Evolutionary conservation across 2,888 invertebrate species (phyloP).

Genomic region (Taphrorychus bicolor): DNA sequence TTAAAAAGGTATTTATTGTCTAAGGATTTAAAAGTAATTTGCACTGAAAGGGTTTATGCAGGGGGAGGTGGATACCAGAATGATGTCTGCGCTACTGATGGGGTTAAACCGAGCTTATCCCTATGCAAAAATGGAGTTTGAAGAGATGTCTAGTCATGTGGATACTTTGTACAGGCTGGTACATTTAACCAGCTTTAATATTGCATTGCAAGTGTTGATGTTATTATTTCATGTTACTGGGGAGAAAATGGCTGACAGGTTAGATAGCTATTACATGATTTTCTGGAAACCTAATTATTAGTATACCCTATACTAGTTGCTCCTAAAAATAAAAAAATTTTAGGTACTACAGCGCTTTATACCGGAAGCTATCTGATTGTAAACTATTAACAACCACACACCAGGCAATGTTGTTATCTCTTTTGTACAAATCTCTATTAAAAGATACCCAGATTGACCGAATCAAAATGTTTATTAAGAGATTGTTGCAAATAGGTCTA

Average conservation of each 20-base stretch:
- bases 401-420: conserved; percentile 82
- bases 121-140: conserved; percentile 72
- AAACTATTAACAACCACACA: conserved; percentile 73
- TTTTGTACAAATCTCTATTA: conserved; percentile 85
- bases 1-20: conserved; percentile 70
- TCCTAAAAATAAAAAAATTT: neutral
- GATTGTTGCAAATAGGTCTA: conserved; percentile 74
- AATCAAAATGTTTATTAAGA: conserved; percentile 84
- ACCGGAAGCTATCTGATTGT: conserved; percentile 83
- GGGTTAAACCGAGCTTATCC: conserved; percentile 88
- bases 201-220: conserved; percentile 65
- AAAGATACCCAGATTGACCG: conserved; percentile 76
- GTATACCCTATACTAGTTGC: neutral
- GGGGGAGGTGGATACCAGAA: conserved; percentile 81
- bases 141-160: conserved; percentile 68
- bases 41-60: conserved; percentile 46
- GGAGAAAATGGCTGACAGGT: conserved; percentile 66
- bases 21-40: neutral
- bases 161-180: conserved; percentile 83
- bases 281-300: too few species aligned
- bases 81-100: conserved; percentile 82
- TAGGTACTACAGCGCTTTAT: conserved; percentile 88
- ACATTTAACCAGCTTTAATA: conserved; percentile 79
- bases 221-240: conserved; percentile 70
- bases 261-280: too few species aligned